These are phyloP conservation scores for Glaucidium brasilianum DNA, from an alignment of 2,113 vertebrate genomes.

Conservation along the genomic window DNA sequence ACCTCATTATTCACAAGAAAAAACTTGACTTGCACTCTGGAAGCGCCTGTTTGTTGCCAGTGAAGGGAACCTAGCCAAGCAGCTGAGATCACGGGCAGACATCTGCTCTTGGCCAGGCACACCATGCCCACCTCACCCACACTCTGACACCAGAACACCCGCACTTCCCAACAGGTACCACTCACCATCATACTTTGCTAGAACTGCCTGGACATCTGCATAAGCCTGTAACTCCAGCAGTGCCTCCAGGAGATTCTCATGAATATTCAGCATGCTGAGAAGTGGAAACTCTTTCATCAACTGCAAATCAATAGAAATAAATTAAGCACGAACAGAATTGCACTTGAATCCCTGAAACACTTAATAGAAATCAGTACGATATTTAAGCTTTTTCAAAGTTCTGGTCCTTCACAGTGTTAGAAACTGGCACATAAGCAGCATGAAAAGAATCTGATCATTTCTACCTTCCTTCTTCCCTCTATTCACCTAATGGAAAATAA, in stretches of 20 bases:
- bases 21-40: neutral
- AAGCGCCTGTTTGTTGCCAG: neutral
- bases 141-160: accelerated
- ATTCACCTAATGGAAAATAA: neutral
- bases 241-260: constrained; percentile 96
- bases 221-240: constrained; percentile 97
- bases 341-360: neutral
- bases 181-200: constrained; percentile 97
- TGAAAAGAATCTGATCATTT: neutral
- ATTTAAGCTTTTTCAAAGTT: neutral
- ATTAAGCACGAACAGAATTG: neutral
- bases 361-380: neutral
- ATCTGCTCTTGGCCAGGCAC: neutral
- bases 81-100: neutral
- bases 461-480: neutral
- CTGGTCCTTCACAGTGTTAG: neutral
- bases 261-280: constrained; percentile 98
- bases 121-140: accelerated
- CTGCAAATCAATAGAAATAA: constrained; percentile 70
- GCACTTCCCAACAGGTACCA: neutral
- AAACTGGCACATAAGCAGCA: neutral
- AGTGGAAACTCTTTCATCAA: constrained; percentile 99
- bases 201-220: constrained; percentile 96
- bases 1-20: neutral
- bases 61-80: neutral